phyloP scores from a whole-genome alignment of 2,888 invertebrate genomes.

The Apamea anceps region DNA sequence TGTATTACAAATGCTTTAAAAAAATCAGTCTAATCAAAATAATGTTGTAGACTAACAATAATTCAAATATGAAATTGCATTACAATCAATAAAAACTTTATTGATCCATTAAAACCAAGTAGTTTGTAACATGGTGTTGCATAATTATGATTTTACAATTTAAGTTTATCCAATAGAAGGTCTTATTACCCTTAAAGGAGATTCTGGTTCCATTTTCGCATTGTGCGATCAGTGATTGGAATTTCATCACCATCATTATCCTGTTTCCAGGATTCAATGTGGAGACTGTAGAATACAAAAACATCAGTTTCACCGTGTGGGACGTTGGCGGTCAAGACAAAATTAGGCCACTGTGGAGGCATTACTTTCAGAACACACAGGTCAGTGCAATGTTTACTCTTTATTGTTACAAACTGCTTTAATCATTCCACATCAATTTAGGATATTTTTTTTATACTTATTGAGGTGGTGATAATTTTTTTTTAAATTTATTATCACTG shows the following conservation, averaged over 20 bases:
- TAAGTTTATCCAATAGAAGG: background rate
- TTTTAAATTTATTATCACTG: too few species aligned
- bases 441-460: background rate
- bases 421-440: background rate
- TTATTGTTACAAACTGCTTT: background rate
- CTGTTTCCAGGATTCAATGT: conserved; percentile 96
- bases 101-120: conserved; percentile 15
- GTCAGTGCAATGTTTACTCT: conserved; percentile 81
- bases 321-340: conserved; percentile 99
- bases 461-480: background rate
- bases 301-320: conserved; percentile 99
- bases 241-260: conserved; percentile 32
- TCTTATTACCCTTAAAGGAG: background rate
- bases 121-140: conserved; percentile 24
- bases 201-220: background rate
- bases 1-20: conserved; percentile 3
- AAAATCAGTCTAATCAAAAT: conserved; percentile 9
- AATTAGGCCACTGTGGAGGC: conserved; percentile 99
- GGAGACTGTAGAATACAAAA: conserved; percentile 99
- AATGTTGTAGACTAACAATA: conserved; percentile 16
- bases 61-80: conserved; percentile 34
- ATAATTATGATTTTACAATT: conserved; percentile 27
- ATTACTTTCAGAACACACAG: conserved; percentile 99
- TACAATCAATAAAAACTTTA: conserved; percentile 40
- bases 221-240: background rate